Percentiles rank a stretch among this genome's conserved stretches.
Evolutionary conservation across 2,113 vertebrate genomes (phyloP).

Genomic region (Podilymbus podiceps): DNA sequence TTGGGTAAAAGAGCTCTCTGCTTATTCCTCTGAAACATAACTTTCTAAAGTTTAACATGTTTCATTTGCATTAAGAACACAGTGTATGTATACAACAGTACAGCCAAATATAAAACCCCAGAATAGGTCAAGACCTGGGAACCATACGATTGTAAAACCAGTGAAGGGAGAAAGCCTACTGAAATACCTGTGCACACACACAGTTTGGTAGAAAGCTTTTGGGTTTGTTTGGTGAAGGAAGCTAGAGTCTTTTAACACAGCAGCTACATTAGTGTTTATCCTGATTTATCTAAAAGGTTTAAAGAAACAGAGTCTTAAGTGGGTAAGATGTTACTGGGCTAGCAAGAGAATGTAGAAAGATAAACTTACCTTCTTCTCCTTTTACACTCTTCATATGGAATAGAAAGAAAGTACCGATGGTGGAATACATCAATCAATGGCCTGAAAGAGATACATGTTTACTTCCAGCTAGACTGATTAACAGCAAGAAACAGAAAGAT

Average conservation of each 20-base stretch:
- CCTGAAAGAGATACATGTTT: constrained; percentile 54
- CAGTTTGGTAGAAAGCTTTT: background rate
- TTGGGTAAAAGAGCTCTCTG: background rate
- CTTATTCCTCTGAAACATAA: background rate
- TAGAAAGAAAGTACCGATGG: constrained; percentile 89
- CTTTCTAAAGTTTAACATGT: background rate
- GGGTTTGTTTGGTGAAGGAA: background rate
- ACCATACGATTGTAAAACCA: background rate
- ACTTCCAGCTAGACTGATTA: background rate
- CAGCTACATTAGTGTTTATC: background rate
- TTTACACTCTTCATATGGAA: constrained; percentile 95
- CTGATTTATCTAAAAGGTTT: background rate
- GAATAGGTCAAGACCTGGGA: background rate
- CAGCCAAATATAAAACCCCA: background rate
- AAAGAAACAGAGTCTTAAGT: background rate
- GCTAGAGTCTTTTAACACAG: background rate
- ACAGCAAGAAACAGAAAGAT: background rate
- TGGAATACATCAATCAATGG: constrained; percentile 90
- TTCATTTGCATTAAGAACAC: background rate
- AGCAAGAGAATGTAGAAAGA: background rate
- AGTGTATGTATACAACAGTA: background rate
- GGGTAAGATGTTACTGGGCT: rapidly evolving
- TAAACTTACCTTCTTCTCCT: constrained; percentile 86
- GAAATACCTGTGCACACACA: background rate
- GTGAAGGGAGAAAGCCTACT: background rate